Evolutionary conservation across 2,888 invertebrate genomes (phyloP), one percentile per base, ranked within the genome.

Genomic region (Protophormia terraenovae): DNA sequence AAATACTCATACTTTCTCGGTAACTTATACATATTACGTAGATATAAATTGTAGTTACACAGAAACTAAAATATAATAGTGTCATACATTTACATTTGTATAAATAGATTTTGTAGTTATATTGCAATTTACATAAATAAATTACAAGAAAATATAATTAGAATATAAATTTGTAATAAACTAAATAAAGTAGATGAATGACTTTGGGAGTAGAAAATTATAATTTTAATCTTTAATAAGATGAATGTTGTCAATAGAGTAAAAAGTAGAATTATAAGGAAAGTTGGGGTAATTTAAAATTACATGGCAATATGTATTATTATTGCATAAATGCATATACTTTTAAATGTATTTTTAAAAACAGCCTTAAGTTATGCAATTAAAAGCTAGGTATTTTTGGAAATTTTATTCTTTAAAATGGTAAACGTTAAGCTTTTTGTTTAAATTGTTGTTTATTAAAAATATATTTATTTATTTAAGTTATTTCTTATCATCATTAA

Each of bases 131-230:
- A 53, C 12, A 53, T 53, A 53, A 53, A 53, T 45, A 19, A 41
- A 41, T 38, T 24, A 24, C 14, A 64, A 27, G 41, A 64, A n/a
- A 64, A 64, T 45, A 64, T n/a, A 64, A 45, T 64, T 64, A 45
- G 7, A 45, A 41, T 45, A 27, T 24, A 41, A 64, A 45, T 27
- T 27, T n/a, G 3, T n/a, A 27, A 60, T 32, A 19, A 16, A 35
- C 3, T 6, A 24, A 24, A 24, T 27, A 53, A n/a, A n/a, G n/a
- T n/a, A n/a, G n/a, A n/a, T n/a, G n/a, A n/a, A n/a, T n/a, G 22
- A 12, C 1, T 53, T 24, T 14, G 24, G 24, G 53, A 5, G 14
- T n/a, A n/a, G n/a, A n/a, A n/a, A n/a, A n/a, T 14, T 24, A 0
- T 24, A 24, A 22, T 14, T n/a, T 45, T 16, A 45, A 45, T 45